phyloP scores from a whole-genome alignment of 2,888 invertebrate species.

The Melitaea athalia region DNA sequence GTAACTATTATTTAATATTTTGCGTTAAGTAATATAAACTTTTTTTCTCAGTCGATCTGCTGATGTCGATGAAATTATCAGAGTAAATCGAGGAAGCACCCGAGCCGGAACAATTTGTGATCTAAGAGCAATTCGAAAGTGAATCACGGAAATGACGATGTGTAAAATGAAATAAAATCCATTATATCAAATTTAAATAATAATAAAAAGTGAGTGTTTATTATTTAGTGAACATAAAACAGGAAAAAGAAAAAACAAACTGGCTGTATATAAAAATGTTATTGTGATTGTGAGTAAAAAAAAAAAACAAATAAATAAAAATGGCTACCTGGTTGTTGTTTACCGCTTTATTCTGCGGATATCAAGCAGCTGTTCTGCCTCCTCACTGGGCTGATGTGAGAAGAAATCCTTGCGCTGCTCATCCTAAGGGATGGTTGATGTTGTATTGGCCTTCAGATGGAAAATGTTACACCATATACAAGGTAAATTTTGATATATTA shows the following conservation, averaged over 20 bases:
- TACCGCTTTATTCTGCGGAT: constrained; percentile 68
- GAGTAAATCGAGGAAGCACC: constrained; percentile 30
- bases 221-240: not conserved
- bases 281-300: constrained; percentile 12
- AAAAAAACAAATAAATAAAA: constrained; percentile 23
- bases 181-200: constrained; percentile 10
- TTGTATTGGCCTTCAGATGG: constrained; percentile 92
- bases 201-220: constrained; percentile 5
- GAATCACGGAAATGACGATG: constrained; percentile 31
- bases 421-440: constrained; percentile 92
- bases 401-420: constrained; percentile 90
- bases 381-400: constrained; percentile 93
- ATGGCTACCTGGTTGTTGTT: constrained; percentile 73
- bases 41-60: constrained; percentile 16
- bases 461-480: constrained; percentile 93
- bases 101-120: constrained; percentile 31
- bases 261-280: constrained; percentile 16
- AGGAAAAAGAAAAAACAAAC: not conserved
- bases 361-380: constrained; percentile 86
- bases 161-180: constrained; percentile 29
- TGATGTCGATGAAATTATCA: constrained; percentile 30
- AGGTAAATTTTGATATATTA: constrained; percentile 65
- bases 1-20: not conserved
- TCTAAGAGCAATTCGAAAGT: constrained; percentile 34
- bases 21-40: constrained; percentile 4